Percentiles rank a stretch among this genome's conserved stretches.
phyloP scores from a whole-genome alignment of 1,140 invertebrate species.

The Drosophila nikananu region DNA sequence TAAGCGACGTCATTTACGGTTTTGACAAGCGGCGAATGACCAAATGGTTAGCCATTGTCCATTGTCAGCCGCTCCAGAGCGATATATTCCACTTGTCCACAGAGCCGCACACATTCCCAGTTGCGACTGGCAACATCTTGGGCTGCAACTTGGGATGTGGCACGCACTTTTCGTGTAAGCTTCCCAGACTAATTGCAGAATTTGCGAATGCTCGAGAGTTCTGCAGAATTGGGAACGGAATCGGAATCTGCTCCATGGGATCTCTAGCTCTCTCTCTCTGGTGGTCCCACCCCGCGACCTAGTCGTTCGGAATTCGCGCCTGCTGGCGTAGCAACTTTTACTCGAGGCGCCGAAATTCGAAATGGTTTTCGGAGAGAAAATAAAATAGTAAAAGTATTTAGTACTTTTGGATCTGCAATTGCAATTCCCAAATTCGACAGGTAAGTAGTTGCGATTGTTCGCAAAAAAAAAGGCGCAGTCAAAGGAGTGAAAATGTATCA shows the following conservation, averaged over 20 bases:
- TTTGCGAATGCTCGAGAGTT: slow-evolving; percentile 77
- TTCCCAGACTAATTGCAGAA: slow-evolving; percentile 80
- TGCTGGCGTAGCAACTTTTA: slow-evolving; percentile 36
- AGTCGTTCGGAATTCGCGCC: slow-evolving; percentile 15
- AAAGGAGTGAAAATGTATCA: neutral
- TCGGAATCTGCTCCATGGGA: slow-evolving; percentile 60
- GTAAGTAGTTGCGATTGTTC: neutral
- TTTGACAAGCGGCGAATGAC: slow-evolving; percentile 77
- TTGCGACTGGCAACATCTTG: slow-evolving; percentile 22
- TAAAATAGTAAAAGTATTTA: slow-evolving; percentile 27
- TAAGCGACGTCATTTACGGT: slow-evolving; percentile 80
- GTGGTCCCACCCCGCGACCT: slow-evolving; percentile 38
- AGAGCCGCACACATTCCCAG: slow-evolving; percentile 26
- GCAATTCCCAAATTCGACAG: slow-evolving; percentile 1
- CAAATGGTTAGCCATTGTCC: slow-evolving; percentile 53
- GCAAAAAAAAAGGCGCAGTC: neutral
- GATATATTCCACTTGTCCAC: slow-evolving; percentile 36
- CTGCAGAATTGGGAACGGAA: slow-evolving; percentile 59
- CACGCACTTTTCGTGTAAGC: slow-evolving; percentile 80
- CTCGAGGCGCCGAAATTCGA: slow-evolving; percentile 52
- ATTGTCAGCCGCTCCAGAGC: slow-evolving; percentile 16
- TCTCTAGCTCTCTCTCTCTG: slow-evolving; percentile 26
- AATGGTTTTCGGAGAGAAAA: slow-evolving; percentile 22
- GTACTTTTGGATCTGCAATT: slow-evolving; percentile 20
- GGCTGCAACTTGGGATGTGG: slow-evolving; percentile 39